Conservation (phyloP, 2,888 invertebrate species). For the Lasius fuliginosus region DNA sequence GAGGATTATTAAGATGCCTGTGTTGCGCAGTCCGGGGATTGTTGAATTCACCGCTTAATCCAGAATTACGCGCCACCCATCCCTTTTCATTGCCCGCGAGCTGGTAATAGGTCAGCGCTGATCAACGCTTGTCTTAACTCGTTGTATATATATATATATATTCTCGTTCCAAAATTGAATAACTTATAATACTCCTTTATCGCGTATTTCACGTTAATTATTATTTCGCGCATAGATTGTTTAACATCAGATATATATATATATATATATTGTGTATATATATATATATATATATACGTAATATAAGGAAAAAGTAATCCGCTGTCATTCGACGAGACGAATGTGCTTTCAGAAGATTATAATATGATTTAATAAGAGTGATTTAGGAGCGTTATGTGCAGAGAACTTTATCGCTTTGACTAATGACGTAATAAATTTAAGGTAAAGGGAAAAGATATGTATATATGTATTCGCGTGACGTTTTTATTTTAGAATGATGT, state of each 20-base stretch:
- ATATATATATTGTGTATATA: too few relatives aligned
- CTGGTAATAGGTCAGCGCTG: constrained; percentile 23
- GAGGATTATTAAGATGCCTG: constrained; percentile 50
- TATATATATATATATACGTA: not conserved
- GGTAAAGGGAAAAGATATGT: not conserved
- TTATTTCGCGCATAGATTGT: not conserved
- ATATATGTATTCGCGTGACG: not conserved
- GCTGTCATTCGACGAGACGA: not conserved
- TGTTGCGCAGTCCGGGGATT: not conserved
- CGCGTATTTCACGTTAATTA: not conserved
- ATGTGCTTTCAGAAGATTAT: not conserved
- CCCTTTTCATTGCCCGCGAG: constrained; percentile 24
- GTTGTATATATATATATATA: not conserved
- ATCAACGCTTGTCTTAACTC: constrained; percentile 1
- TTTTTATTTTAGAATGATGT: constrained; percentile 17
- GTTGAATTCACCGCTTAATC: constrained; percentile 47
- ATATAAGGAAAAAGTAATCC: not conserved
- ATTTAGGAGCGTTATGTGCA: not conserved
- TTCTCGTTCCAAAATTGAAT: not conserved
- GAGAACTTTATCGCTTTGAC: not conserved
- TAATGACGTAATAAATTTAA: not conserved
- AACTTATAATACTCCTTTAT: constrained; percentile 6
- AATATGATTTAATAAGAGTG: not conserved
- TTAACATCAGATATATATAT: not conserved
- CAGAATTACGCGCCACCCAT: constrained; percentile 22